Conservation (phyloP, 2,797 vertebrate genomes). For the Gymnoscopelus braueri region DNA sequence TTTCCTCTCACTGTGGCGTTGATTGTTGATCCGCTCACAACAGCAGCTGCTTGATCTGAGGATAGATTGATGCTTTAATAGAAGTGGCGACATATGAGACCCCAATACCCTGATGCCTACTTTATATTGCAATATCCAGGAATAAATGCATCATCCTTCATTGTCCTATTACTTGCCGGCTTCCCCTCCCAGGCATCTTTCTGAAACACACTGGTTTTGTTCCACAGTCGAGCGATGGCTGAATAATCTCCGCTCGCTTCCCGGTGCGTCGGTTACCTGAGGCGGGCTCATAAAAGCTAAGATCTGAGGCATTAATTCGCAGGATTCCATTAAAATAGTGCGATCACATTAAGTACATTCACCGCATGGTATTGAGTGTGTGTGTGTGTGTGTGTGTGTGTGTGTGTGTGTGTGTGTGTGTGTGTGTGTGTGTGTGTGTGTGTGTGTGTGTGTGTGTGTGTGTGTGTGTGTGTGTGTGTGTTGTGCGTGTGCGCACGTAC, state of each 20-base stretch:
- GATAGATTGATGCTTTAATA: slow-evolving; percentile 49
- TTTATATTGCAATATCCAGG: slow-evolving; percentile 68
- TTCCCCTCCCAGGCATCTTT: slow-evolving; percentile 69
- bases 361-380: slow-evolving; percentile 25
- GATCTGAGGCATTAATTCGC: slow-evolving; percentile 78
- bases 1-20: background rate
- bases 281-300: slow-evolving; percentile 77
- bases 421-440: background rate
- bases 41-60: slow-evolving; percentile 60
- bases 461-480: slow-evolving; percentile 26
- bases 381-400: background rate
- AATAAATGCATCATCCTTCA: slow-evolving; percentile 72
- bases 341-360: slow-evolving; percentile 72
- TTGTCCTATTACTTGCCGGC: slow-evolving; percentile 70
- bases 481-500: background rate
- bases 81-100: slow-evolving; percentile 64
- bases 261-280: slow-evolving; percentile 71
- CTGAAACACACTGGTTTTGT: slow-evolving; percentile 73
- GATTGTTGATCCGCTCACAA: slow-evolving; percentile 31
- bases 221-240: slow-evolving; percentile 59
- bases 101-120: slow-evolving; percentile 42
- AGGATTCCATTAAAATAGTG: slow-evolving; percentile 77
- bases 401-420: too few relatives aligned
- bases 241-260: slow-evolving; percentile 77
- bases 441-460: slow-evolving; percentile 33